Percentiles rank a stretch among this genome's conserved stretches.
These are phyloP conservation scores for Babylonia areolata DNA, from an alignment of 1,140 invertebrate genomes.

Conservation along the genomic window DNA sequence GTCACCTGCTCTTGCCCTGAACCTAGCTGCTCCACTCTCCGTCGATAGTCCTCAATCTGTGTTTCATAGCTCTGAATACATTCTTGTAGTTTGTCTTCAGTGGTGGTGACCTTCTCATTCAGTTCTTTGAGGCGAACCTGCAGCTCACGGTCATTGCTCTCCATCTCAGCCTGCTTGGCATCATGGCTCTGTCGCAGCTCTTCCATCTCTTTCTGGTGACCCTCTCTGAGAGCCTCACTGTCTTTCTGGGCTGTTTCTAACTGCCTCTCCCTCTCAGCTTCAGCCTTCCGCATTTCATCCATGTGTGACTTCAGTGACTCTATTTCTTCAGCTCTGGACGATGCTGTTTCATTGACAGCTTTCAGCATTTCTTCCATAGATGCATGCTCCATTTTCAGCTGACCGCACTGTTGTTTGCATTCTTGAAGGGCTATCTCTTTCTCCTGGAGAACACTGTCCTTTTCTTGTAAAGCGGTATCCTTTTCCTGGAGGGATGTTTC, in stretches of 20 bases:
- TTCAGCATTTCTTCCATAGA: slow-evolving; percentile 68
- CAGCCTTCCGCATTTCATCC: not conserved
- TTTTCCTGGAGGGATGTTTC: slow-evolving; percentile 31
- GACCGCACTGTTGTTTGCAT: slow-evolving; percentile 42
- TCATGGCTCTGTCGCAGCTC: slow-evolving; percentile 26
- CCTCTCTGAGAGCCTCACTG: not conserved
- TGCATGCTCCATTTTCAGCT: slow-evolving; percentile 55
- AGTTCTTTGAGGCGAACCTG: slow-evolving; percentile 64
- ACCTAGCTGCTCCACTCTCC: slow-evolving; percentile 59
- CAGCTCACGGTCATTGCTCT: slow-evolving; percentile 64
- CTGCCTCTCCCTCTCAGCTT: not conserved
- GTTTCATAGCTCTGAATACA: slow-evolving; percentile 69
- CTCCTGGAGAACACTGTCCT: slow-evolving; percentile 58
- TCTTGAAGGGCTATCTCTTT: slow-evolving; percentile 54
- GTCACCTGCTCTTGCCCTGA: slow-evolving; percentile 61
- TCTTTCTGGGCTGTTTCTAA: not conserved
- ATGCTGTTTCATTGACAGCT: slow-evolving; percentile 54
- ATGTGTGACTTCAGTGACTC: slow-evolving; percentile 42
- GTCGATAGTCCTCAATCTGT: slow-evolving; percentile 70
- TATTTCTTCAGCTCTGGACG: slow-evolving; percentile 59
- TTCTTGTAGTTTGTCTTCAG: slow-evolving; percentile 66
- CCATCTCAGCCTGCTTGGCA: slow-evolving; percentile 38
- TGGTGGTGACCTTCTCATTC: slow-evolving; percentile 63
- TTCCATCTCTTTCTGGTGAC: slow-evolving; percentile 6
- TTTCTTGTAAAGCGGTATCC: slow-evolving; percentile 46